Evolutionary conservation across 37 sponge, comb jelly and placozoan species (phyloP).

Genomic region (Tethya wilhelma): DNA sequence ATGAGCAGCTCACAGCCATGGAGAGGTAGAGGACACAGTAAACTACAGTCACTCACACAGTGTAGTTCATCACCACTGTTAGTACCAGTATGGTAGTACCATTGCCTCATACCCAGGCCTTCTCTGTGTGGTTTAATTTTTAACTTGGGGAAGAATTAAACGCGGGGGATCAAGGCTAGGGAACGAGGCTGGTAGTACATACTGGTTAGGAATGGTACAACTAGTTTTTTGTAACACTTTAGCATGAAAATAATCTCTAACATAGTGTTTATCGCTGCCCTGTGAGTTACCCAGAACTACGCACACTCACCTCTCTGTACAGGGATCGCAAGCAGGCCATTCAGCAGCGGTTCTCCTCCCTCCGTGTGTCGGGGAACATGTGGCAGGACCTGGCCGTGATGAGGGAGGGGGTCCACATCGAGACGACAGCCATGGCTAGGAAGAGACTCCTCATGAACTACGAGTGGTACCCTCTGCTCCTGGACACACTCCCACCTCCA

Average conservation of each 20-base stretch:
- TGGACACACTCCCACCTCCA: neutral
- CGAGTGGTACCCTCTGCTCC: conserved; percentile 37
- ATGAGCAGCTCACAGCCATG: conserved; percentile 76
- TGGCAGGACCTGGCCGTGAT: conserved; percentile 54
- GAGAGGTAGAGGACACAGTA: conserved; percentile 51
- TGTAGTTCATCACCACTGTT: neutral
- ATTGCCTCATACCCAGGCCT: no score
- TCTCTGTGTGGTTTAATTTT: no score
- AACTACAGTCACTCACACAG: neutral
- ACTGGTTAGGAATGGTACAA: no score
- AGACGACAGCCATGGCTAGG: conserved; percentile 71
- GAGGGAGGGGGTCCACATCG: conserved; percentile 69
- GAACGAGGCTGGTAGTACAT: no score
- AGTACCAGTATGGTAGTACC: no score
- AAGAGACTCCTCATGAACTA: conserved; percentile 77
- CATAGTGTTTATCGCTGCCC: no score
- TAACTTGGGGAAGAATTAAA: no score
- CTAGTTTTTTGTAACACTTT: no score
- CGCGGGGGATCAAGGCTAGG: no score
- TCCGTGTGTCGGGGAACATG: conserved; percentile 32
- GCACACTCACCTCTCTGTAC: neutral
- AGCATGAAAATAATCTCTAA: no score
- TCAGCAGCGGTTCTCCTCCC: conserved; percentile 49
- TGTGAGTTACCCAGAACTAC: no score
- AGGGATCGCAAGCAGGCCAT: conserved; percentile 54